phyloP scores from a whole-genome alignment of 2,888 invertebrate species.

The Pegoplata infirma region DNA sequence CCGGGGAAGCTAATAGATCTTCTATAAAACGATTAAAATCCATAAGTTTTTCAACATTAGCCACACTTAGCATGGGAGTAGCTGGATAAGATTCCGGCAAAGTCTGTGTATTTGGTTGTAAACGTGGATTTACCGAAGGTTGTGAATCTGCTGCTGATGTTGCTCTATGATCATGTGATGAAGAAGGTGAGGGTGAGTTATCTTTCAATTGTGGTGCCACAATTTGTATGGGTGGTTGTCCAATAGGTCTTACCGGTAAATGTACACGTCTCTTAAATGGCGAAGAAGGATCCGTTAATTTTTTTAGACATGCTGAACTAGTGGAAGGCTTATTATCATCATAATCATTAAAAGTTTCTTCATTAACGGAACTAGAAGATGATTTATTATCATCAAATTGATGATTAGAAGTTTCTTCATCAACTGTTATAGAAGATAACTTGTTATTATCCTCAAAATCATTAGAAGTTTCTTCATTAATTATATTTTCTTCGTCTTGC shows the following conservation, averaged over 20 bases:
- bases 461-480: too few species aligned
- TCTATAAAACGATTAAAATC: slow-evolving; percentile 48
- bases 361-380: too few species aligned
- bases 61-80: slow-evolving; percentile 49
- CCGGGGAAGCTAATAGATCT: slow-evolving; percentile 35
- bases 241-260: slow-evolving; percentile 6
- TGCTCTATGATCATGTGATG: slow-evolving; percentile 4
- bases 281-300: slow-evolving; percentile 21
- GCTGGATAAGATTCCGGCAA: slow-evolving; percentile 42
- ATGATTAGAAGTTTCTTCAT: too few species aligned
- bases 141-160: slow-evolving; percentile 21
- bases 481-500: not conserved
- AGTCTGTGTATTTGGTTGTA: slow-evolving; percentile 3
- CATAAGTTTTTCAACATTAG: slow-evolving; percentile 50
- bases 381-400: too few species aligned
- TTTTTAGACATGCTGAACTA: slow-evolving; percentile 21
- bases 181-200: not conserved
- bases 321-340: slow-evolving; percentile 47
- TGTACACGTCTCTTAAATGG: slow-evolving; percentile 31
- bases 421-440: too few species aligned
- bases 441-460: too few species aligned
- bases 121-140: not conserved
- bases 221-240: slow-evolving; percentile 43
- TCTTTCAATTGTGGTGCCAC: slow-evolving; percentile 44
- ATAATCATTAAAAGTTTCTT: not conserved